A percentile compares a stretch with the other conserved stretches of the same genome.
Conservation (phyloP, 2,888 invertebrate species). For the Xestoiulus laeticollis region DNA sequence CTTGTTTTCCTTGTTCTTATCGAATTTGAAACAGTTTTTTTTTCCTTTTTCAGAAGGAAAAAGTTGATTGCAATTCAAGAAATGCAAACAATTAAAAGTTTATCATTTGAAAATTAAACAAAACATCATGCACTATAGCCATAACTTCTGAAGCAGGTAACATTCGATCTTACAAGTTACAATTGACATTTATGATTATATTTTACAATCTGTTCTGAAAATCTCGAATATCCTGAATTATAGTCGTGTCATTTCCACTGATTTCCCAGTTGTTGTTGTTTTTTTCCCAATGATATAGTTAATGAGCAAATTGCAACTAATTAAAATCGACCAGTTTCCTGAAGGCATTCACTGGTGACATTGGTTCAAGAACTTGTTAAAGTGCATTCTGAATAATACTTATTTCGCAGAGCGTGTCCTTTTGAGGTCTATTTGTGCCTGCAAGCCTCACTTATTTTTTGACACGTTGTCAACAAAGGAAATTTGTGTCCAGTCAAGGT, state of each 20-base stretch:
- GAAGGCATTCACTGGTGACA: not conserved
- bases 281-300: not conserved
- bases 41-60: not conserved
- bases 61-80: too few species aligned
- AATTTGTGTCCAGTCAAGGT: conserved; percentile 9
- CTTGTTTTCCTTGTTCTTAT: not conserved
- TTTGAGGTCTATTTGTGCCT: not conserved
- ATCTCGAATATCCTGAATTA: too few species aligned
- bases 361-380: not conserved
- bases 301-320: not conserved
- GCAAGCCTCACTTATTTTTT: not conserved
- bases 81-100: too few species aligned
- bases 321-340: not conserved
- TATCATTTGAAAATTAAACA: too few species aligned
- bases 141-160: too few species aligned
- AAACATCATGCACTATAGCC: too few species aligned
- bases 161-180: too few species aligned
- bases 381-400: not conserved
- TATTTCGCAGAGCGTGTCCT: not conserved
- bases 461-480: not conserved
- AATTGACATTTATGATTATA: too few species aligned
- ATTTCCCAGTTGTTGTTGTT: not conserved
- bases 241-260: not conserved
- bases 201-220: too few species aligned
- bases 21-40: not conserved